Evolutionary conservation across 1,140 invertebrate species (phyloP), one percentile per base, ranked within the genome.

Genomic region (Penaeus chinensis): DNA sequence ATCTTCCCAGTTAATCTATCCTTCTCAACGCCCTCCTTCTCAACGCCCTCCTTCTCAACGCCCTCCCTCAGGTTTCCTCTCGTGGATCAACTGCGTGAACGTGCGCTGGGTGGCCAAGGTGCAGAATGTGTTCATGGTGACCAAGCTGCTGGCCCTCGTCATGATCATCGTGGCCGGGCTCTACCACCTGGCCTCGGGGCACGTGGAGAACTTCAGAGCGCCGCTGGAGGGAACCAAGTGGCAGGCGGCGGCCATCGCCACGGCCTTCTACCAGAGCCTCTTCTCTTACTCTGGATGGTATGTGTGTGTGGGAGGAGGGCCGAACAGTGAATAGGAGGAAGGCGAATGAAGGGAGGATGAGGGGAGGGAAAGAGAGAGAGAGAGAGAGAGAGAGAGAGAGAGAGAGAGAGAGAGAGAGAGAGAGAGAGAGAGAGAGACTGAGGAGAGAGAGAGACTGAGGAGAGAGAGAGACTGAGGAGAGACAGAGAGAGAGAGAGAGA

Each of bases 261-360:
- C 98, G n/a, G 97, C 97, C 0, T 96, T 99, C 90, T 99, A 98
- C 92, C 97, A 95, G 74, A 97, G 97, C 0, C 93, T 99, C 0
- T 99, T 98, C 96, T 96, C 97, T 0, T 99, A 98, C 91, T 97
- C 98, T 92, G 98, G 98, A 66, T 99, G 97, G 82, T 89, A 20
- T 76, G 89, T 84, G 71, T 89, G 81, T 69, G 54, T n/a, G 54
- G 54, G 16, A 11, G 54, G 11, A 54, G 54, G 54, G 4, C 0
- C 54, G 54, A 16, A 54, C 54, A 8, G 11, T 54, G 54, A 8
- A 42, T 42, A 42, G 37, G 7, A 54, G 54, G 54, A 16, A 16
- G 54, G 16, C 0, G 54, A 13, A 13, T 7, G 47, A 5, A 13
- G 47, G 11, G 47, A 13, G 54, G 54, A 54, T 0, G 8, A 16